Base-by-base conservation (phyloP, 2,113 vertebrate species). In the Astur gentilis region DNA sequence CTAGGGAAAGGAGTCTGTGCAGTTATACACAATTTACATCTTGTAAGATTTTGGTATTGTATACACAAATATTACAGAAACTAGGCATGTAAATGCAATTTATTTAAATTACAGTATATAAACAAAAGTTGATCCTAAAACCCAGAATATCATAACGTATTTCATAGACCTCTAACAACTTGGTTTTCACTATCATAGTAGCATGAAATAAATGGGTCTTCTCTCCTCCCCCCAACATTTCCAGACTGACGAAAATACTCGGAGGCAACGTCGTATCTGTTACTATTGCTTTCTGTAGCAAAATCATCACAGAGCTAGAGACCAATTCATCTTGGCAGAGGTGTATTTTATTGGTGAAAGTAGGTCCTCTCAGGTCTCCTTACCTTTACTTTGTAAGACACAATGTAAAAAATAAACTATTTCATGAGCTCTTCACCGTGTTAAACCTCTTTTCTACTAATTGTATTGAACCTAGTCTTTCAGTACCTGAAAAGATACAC, bases 41-140 rank as follows among this genome's bases (percentile, higher is more conserved):
- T 97, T 95, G 98, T 98, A 98, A 98, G 97, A 60, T 98, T 98
- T 98, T 98, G 97, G 98, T 98, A 97, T 97, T 96, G 98, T 98
- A 98, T 97, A 98, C 98, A 99, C 98, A 98, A 98, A 98, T 98
- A 96, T 98, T 98, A 98, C 98, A 98, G 98, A 98, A 98, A 98
- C 97, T 98, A 97, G 94, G 98, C 97, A 95, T 98, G 98, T 97
- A 97, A 98, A 98, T 98, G 98, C 98, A 98, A 73, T 97, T 98
- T 97, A 94, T 98, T 98, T 98, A 97, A 98, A 98, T 98, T 99
- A 99, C 98, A 98, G 98, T 97, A 98, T 98, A 97, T 98, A 98
- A 98, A 98, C 98, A 98, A 98, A 98, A 98, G 98, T 97, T 96
- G 97, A 97, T 98, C 98, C 95, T 97, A 97, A 98, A 98, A 98